phyloP scores from a whole-genome alignment of 1,140 invertebrate species.

The Leucophenga varia region DNA sequence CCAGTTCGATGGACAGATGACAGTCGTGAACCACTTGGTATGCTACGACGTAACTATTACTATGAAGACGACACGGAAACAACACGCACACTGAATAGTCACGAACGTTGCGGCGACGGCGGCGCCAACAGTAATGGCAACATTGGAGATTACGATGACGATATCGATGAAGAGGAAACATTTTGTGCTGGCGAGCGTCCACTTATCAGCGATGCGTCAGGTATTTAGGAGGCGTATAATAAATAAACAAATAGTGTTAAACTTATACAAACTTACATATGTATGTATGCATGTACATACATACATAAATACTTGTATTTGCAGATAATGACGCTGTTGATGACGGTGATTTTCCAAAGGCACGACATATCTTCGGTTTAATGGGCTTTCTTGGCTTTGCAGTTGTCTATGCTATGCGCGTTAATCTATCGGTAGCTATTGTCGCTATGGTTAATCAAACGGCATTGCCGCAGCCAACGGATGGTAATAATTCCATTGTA shows the following conservation, averaged over 20 bases:
- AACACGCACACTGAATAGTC: no score
- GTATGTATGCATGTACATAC: slow-evolving; percentile 1
- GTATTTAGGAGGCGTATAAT: slow-evolving; percentile 9
- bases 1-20: slow-evolving; percentile 42
- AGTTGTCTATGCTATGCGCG: slow-evolving; percentile 86
- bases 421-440: slow-evolving; percentile 91
- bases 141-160: slow-evolving; percentile 25
- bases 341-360: slow-evolving; percentile 57
- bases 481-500: slow-evolving; percentile 57
- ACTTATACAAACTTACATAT: no score
- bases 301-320: slow-evolving; percentile 6
- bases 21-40: slow-evolving; percentile 33
- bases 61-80: slow-evolving; percentile 11
- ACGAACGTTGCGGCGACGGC: slow-evolving; percentile 5
- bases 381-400: slow-evolving; percentile 79
- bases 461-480: slow-evolving; percentile 60
- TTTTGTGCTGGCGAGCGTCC: slow-evolving; percentile 21
- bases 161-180: slow-evolving; percentile 37
- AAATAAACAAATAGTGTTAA: no score
- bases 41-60: slow-evolving; percentile 18
- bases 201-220: slow-evolving; percentile 18
- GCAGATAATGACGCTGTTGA: slow-evolving; percentile 4
- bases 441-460: slow-evolving; percentile 90
- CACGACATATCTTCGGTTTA: slow-evolving; percentile 74
- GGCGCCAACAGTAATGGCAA: no score